A percentile compares a stretch with the other conserved stretches of the same genome.
Evolutionary conservation across 2,888 invertebrate species (phyloP).

Genomic region (Lampropteryx suffumata): DNA sequence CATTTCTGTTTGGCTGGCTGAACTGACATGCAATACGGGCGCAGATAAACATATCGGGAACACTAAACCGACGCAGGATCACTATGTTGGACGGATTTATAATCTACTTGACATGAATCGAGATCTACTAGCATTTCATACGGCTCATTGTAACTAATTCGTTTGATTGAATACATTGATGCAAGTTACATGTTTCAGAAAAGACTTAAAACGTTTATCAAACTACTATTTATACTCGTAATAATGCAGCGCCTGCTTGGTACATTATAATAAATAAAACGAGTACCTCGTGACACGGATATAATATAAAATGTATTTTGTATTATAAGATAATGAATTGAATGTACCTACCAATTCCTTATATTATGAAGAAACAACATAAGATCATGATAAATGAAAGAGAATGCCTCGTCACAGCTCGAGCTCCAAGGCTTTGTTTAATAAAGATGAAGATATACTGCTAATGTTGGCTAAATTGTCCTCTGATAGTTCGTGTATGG

Average conservation of each 20-base stretch:
- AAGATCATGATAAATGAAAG: constrained; percentile 56
- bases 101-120: constrained; percentile 24
- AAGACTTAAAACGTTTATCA: too few relatives aligned
- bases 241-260: too few relatives aligned
- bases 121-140: constrained; percentile 3
- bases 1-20: constrained; percentile 43
- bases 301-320: background rate
- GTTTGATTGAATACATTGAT: constrained; percentile 1
- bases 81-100: constrained; percentile 18
- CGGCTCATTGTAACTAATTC: background rate
- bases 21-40: constrained; percentile 25
- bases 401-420: constrained; percentile 64
- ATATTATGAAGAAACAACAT: constrained; percentile 22
- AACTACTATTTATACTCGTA: too few relatives aligned
- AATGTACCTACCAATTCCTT: constrained; percentile 9
- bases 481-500: constrained; percentile 56
- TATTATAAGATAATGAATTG: background rate
- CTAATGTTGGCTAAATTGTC: constrained; percentile 65
- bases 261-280: background rate
- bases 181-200: background rate
- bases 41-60: constrained; percentile 30
- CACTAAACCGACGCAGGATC: constrained; percentile 21
- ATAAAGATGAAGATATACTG: constrained; percentile 62
- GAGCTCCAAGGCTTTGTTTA: constrained; percentile 70
- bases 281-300: background rate